Evolutionary conservation across 2,113 vertebrate species (phyloP), one percentile per base, ranked within the genome.

Genomic region (Cebidichthys violaceus): DNA sequence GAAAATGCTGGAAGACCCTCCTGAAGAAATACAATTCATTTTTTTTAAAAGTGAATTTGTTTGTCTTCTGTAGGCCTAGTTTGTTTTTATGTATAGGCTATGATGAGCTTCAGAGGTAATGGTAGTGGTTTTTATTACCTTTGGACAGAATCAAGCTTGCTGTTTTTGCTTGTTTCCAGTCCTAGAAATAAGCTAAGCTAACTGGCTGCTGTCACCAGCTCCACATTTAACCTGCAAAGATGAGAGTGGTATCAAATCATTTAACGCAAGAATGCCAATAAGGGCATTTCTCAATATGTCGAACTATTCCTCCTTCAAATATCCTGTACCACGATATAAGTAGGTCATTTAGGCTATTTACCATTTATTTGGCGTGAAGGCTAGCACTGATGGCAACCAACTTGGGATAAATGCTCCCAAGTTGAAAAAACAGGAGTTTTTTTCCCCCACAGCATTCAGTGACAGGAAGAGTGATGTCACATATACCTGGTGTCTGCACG

Each of bases 401-500:
- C 15, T 37, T 75, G 4, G 24, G 55, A 29, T 29, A 66, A 61
- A 61, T n/a, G 39, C 39, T 33, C 18, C 39, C 2, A 74, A 61
- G 11, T n/a, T 31, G 27, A 43, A 60, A 24, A 50, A 45, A 27
- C n/a, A 27, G 15, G 8, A 27, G 37, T 20, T 52, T 52, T 17
- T 39, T 37, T n/a, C 11, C 18, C 8, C 5, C 33, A n/a, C 22
- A 59, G 45, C 6, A 31, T 61, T 60, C 29, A 39, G 60, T 9
- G 55, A 75, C 76, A 80, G 67, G 64, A 82, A 79, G 70, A 65
- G 31, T 62, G 72, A 86, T 76, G 79, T 78, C 84, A 69, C 57
- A 65, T 24, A 65, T 3, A n/a, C 70, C 59, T 45, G 17, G 29
- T 62, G 39, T 27, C n/a, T 79, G 65, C 43, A 50, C 60, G 67